Evolutionary conservation across 2,113 vertebrate species (phyloP).

Genomic region (Corythoichthys haematopterus): DNA sequence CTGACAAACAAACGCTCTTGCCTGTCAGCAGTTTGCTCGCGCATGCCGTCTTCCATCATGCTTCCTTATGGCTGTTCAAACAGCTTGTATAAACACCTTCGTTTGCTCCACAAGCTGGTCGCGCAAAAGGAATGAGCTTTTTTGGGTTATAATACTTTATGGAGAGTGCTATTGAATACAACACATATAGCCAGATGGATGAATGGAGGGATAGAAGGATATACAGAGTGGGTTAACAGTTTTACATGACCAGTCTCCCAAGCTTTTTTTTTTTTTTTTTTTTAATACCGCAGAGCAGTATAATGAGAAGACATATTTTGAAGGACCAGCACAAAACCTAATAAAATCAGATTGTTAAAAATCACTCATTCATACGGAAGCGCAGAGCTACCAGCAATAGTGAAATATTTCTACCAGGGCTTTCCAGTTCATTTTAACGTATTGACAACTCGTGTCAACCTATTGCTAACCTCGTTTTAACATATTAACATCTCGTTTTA

Average conservation of each 20-base stretch:
- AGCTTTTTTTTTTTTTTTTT: neutral
- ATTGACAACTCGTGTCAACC: too few species aligned
- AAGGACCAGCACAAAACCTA: too few species aligned
- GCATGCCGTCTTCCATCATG: slow-evolving; percentile 81
- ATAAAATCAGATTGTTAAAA: too few species aligned
- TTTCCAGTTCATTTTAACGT: too few species aligned
- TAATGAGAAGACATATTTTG: neutral
- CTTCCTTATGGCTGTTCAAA: slow-evolving; percentile 80
- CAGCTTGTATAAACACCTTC: slow-evolving; percentile 86
- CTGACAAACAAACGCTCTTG: slow-evolving; percentile 86
- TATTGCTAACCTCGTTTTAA: too few species aligned
- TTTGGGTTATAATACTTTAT: slow-evolving; percentile 14
- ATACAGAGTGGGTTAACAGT: neutral
- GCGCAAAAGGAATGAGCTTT: slow-evolving; percentile 53
- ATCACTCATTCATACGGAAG: too few species aligned
- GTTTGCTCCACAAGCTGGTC: slow-evolving; percentile 49
- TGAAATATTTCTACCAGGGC: too few species aligned
- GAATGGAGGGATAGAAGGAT: neutral
- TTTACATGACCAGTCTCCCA: neutral
- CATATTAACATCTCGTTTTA: too few species aligned
- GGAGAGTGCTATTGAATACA: slow-evolving; percentile 4
- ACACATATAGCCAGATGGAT: slow-evolving; percentile 5
- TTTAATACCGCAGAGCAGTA: neutral
- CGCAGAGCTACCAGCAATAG: too few species aligned
- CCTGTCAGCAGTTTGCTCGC: slow-evolving; percentile 89